Conservation (phyloP, 2,797 vertebrate species). For the Potorous gilbertii region DNA sequence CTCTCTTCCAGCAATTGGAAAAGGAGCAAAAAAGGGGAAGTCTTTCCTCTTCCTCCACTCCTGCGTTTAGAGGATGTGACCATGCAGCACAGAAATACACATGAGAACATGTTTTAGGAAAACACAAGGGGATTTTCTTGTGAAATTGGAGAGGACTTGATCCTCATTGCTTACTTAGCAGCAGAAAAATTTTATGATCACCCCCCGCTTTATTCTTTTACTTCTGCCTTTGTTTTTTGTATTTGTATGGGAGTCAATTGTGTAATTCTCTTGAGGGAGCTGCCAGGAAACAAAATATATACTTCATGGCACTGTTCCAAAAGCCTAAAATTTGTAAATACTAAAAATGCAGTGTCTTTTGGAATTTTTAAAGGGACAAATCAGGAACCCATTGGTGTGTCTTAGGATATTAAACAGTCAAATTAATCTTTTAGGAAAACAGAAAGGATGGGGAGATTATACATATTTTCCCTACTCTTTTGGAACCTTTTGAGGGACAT, state of each 20-base stretch:
- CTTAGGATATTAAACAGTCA: slow-evolving; percentile 24
- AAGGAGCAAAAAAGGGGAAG: background rate
- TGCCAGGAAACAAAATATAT: slow-evolving; percentile 32
- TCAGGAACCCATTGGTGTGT: background rate
- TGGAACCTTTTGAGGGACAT: slow-evolving; percentile 20
- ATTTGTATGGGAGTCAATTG: slow-evolving; percentile 22
- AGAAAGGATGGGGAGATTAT: slow-evolving; percentile 10
- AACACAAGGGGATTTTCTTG: slow-evolving; percentile 34
- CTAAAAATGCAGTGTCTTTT: background rate
- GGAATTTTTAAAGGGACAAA: slow-evolving; percentile 9
- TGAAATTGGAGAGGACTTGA: slow-evolving; percentile 31
- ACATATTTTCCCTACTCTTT: slow-evolving; percentile 12
- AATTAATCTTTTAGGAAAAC: slow-evolving; percentile 34
- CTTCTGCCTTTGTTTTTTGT: background rate
- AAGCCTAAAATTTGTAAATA: slow-evolving; percentile 32
- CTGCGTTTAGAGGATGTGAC: background rate
- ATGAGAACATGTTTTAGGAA: background rate
- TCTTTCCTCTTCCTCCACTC: background rate
- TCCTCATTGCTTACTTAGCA: slow-evolving; percentile 6
- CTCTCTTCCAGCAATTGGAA: background rate
- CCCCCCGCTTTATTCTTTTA: slow-evolving; percentile 28
- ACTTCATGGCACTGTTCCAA: background rate
- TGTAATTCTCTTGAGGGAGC: slow-evolving; percentile 3
- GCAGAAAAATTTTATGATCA: slow-evolving; percentile 47
- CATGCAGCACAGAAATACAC: background rate